Base-by-base conservation (phyloP, 1,140 invertebrate genomes). In the Drosophila lini region DNA sequence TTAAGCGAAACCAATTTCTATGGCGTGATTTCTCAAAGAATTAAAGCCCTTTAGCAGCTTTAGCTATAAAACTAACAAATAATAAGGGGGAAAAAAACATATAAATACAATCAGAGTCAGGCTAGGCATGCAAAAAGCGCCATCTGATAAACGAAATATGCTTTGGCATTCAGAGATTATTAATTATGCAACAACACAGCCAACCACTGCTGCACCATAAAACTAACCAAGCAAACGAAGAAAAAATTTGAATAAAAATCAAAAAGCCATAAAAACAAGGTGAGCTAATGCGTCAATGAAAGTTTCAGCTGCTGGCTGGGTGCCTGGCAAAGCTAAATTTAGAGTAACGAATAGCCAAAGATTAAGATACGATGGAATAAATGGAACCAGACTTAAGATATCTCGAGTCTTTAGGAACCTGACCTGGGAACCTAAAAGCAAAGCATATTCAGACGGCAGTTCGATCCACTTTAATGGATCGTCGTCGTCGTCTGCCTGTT, bases 211-310 rank as follows among this genome's bases (percentile, higher is more conserved):
- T 57, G 32, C 45, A 50, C 55, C 65, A 79, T 80, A 74, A 80
- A 67, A 79, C 40, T 34, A 60, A 47, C 34, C 65, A 44, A 50
- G 31, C 44, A 59, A 59, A 67, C 41, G 7, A 10, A 22, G 8
- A 36, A 16, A 36, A 47, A 68, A 85, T 84, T 81, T 84, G 34
- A 82, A 85, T 86, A 85, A 86, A 81, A 53, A 60, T 68, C 38
- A 77, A 69, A 73, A 61, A 42, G 34, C 42, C 25, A 74, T 74
- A 61, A 77, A 77, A 82, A 88, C 82, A 86, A 86, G 82, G 82
- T 86, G 79, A 86, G 63, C 83, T 76, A 88, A 86, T 86, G 71
- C 82, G 82, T 86, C 82, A 88, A 86, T 86, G 79, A 88, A 88
- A 88, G 83, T 86, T 67, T 50, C 40, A 62, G 59, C 76, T 59